Base-by-base conservation (phyloP, 2,113 vertebrate genomes). In the Mesitornis unicolor region DNA sequence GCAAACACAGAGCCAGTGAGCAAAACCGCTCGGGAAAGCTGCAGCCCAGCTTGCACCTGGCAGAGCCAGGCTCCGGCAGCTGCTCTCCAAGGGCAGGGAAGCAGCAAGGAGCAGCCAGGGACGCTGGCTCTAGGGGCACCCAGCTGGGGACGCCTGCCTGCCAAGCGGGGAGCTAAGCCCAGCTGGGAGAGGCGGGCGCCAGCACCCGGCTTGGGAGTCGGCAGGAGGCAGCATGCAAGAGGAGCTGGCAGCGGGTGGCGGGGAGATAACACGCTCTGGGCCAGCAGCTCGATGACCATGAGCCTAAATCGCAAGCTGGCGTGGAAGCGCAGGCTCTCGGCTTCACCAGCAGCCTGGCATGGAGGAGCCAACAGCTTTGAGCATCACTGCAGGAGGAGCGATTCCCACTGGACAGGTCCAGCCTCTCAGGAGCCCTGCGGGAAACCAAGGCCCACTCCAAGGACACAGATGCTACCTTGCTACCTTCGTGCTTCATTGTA, bases 101-200 rank as follows among this genome's bases (percentile, higher is more conserved):
- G 50, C 36, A 83, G 67, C 0, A 0, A 45, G 75, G 75, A 80
- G 74, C 36, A 87, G 87, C 77, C 82, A 82, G 74, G 56, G 74
- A 75, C 56, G 64, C 67, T 91, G 82, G 92, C 82, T 94, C 38
- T 69, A 67, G 64, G 82, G 88, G 54, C 60, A 68, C 29, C 47
- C 95, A 94, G 82, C 87, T 96, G 93, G 77, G 63, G 71, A 79
- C 0, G 12, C 47, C n/a, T n/a, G 76, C 28, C 28, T 95, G 95
- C 85, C 92, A 93, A 88, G 48, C 10, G 5, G 28, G 68, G 79
- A 93, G 82, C 69, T 60, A 78, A 92, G 78, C 60, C 78, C 85
- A 91, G 75, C 85, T 67, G 93, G 79, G 92, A 90, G 64, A 88
- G 56, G 75, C 68, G 63, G 90, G 76, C 24, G 56, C 92, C 90